Evolutionary conservation across 1,140 invertebrate genomes (phyloP).

Genomic region (Drosophila tsacasi): DNA sequence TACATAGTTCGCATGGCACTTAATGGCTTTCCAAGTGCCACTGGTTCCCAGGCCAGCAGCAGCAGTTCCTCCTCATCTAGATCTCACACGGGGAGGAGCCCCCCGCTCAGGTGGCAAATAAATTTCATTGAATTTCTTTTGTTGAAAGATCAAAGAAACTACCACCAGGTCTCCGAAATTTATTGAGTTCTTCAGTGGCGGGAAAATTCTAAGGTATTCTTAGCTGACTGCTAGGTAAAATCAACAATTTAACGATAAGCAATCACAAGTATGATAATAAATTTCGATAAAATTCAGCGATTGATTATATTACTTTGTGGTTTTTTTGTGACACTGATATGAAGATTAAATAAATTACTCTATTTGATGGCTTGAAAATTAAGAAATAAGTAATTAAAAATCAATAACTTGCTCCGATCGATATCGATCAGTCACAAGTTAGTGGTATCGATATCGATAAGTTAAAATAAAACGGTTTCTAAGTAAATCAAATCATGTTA

Average conservation of each 20-base stretch:
- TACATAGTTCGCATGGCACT: constrained; percentile 63
- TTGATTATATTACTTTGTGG: neutral
- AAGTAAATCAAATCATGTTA: no score
- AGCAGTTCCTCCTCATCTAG: neutral
- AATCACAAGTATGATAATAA: neutral
- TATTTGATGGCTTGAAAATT: neutral
- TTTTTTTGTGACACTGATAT: no score
- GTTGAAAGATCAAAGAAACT: constrained; percentile 40
- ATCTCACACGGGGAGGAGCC: neutral
- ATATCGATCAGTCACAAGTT: no score
- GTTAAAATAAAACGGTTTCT: neutral
- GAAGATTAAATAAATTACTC: neutral
- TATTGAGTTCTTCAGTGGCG: constrained; percentile 18
- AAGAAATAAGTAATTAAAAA: no score
- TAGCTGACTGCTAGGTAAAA: neutral
- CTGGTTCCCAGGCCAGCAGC: constrained; percentile 11
- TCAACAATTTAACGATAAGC: neutral
- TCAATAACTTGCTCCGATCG: neutral
- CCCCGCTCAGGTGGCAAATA: constrained; percentile 39
- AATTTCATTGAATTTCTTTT: constrained; percentile 47
- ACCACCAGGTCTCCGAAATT: constrained; percentile 11
- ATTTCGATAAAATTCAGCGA: neutral
- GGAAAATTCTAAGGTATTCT: constrained; percentile 10
- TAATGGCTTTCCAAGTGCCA: constrained; percentile 48
- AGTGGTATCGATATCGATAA: neutral